phyloP scores from a whole-genome alignment of 1,140 invertebrate genomes.

The Stegodyphus mimosarum region DNA sequence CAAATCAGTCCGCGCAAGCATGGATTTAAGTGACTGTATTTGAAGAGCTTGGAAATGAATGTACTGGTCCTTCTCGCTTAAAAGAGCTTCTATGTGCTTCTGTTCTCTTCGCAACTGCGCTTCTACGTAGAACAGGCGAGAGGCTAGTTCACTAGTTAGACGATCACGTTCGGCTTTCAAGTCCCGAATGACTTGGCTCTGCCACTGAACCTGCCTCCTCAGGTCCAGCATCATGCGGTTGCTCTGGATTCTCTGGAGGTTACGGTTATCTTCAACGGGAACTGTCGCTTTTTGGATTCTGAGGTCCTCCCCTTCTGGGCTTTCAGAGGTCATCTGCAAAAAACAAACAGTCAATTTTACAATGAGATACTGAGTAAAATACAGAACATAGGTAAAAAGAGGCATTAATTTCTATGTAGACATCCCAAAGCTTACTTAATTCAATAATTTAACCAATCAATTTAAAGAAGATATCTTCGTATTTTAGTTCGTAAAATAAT shows the following conservation, averaged over 20 bases:
- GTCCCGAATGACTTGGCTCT: slow-evolving; percentile 28
- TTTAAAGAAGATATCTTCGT: too few species aligned
- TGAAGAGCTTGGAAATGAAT: slow-evolving; percentile 44
- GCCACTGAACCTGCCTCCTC: slow-evolving; percentile 35
- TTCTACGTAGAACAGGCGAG: slow-evolving; percentile 41
- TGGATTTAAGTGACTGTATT: slow-evolving; percentile 27
- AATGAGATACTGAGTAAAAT: too few species aligned
- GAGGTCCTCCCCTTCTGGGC: background rate
- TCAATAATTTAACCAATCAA: too few species aligned
- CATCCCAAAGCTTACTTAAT: too few species aligned
- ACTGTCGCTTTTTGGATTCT: slow-evolving; percentile 8
- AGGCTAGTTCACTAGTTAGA: slow-evolving; percentile 34
- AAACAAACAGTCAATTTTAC: background rate
- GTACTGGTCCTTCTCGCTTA: slow-evolving; percentile 46
- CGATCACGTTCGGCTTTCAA: slow-evolving; percentile 35
- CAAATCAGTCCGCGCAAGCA: slow-evolving; percentile 15
- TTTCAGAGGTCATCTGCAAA: slow-evolving; percentile 33
- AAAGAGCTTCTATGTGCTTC: slow-evolving; percentile 43
- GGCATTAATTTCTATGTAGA: too few species aligned
- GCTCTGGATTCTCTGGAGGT: slow-evolving; percentile 4
- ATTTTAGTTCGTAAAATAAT: too few species aligned
- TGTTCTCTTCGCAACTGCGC: slow-evolving; percentile 42
- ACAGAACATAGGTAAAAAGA: too few species aligned
- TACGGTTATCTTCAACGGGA: background rate
- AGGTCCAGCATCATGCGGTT: slow-evolving; percentile 47